Percentiles rank a stretch among this genome's conserved stretches.
These are phyloP conservation scores for Sminthurinus aureus DNA, from an alignment of 2,888 invertebrate genomes.

Conservation along the genomic window DNA sequence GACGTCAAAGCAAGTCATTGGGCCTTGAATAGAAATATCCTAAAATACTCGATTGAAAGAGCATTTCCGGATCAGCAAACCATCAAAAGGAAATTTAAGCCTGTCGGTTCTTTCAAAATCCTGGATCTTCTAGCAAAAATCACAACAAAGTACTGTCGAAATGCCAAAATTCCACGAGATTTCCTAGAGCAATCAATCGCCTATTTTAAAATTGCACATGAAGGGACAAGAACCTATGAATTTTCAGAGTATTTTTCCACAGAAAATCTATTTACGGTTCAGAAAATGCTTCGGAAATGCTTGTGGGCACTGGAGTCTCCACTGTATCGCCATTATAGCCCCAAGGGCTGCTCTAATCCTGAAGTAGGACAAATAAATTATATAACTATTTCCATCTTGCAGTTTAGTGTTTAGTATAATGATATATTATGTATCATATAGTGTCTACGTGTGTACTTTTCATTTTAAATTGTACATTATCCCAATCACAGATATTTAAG, in stretches of 20 bases:
- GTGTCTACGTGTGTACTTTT: too few species aligned
- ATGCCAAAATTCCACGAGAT: slow-evolving; percentile 32
- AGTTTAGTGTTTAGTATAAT: not conserved
- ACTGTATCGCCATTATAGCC: not conserved
- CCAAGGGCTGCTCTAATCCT: slow-evolving; percentile 10
- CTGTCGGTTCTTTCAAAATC: slow-evolving; percentile 16
- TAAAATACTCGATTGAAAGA: slow-evolving; percentile 18
- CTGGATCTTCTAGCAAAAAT: slow-evolving; percentile 23
- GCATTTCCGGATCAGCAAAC: slow-evolving; percentile 25
- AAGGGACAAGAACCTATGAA: slow-evolving; percentile 34
- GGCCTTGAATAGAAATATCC: slow-evolving; percentile 17
- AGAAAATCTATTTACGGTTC: not conserved
- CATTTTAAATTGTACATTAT: too few species aligned
- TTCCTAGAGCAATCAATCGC: slow-evolving; percentile 42
- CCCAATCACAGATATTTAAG: not conserved
- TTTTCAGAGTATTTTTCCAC: slow-evolving; percentile 38
- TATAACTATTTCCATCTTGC: too few species aligned
- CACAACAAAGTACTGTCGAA: slow-evolving; percentile 16
- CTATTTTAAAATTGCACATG: slow-evolving; percentile 44
- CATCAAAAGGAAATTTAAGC: slow-evolving; percentile 9
- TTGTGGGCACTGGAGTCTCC: not conserved
- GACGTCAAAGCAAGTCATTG: not conserved
- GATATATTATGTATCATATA: not conserved
- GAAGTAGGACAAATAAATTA: not conserved
- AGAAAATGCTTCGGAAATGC: slow-evolving; percentile 21